Base-by-base conservation (phyloP, 2,888 invertebrate species). In the Archaeoteleia sp. region DNA sequence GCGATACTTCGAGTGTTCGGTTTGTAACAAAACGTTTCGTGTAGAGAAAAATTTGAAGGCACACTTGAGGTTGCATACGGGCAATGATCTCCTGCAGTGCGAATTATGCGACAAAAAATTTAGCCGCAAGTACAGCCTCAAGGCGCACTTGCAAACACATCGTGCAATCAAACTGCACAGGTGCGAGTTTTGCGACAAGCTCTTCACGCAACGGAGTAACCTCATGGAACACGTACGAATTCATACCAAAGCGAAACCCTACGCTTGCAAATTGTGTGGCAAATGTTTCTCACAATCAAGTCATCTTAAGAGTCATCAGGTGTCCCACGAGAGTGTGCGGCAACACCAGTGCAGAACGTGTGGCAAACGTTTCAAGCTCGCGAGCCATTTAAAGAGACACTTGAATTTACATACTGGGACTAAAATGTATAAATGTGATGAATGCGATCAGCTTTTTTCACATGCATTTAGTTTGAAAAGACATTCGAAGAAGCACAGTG, bases 381-480 rank as follows among this genome's bases (percentile, higher is more conserved):
- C 77, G 1, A 85, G 82, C 60, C 85, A 85, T 61, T 74, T 85
- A 8, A 82, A 84, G 65, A 72, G 85, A 35, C 85, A 86, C 49
- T 65, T 78, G 30, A 78, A 76, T 55, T 71, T 80, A n/a, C 85
- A 85, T 43, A 77, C 76, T 0, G 78, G 78, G 1, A 58, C 77
- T 7, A 84, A 84, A 51, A 61, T 76, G n/a, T 85, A 86, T 61
- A 85, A 84, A 45, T 86, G 86, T 55, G 72, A 82, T 13, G 76
- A 79, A 9, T 89, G 89, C 73, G 80, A 86, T 46, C 85, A 88
- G 67, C 78, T 85, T 27, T 88, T 88, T 71, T 81, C 86, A 1
- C 87, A 87, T 51, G 86, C 87, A 35, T 86, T 87, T 40, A 87
- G 86, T 35, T 80, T 89, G 14, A 86, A 87, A 34, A 82, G 87